Base-by-base conservation (phyloP, 2,888 invertebrate genomes). In the Helobdella robusta region DNA sequence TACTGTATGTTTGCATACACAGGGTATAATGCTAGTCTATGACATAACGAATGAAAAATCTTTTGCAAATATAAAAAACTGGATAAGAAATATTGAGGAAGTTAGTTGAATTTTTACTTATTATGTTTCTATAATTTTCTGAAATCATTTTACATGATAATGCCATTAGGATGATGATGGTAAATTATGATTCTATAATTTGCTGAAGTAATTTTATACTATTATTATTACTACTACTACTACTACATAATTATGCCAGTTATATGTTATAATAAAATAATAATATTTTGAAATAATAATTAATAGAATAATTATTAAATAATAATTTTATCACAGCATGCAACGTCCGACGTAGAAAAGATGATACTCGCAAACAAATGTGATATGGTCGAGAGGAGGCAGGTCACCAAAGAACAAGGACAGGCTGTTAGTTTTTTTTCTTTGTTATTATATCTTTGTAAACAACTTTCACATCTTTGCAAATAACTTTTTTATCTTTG, bases 41-140 rank as follows among this genome's bases (percentile, higher is more conserved):
- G 98, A 98, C 82, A 95, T 98, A 73, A 97, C 97, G 74, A 95
- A 94, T 82, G 95, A 94, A 78, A 95, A 95, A 82, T 94, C 93
- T 74, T 97, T 98, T 82, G 92, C 97, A 81, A 97, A 97, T 79
- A 97, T 98, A 67, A 91, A 94, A 79, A 97, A 97, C 80, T 98
- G 97, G 97, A 92, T 98, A 73, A 84, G 95, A 76, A 97, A 97
- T 82, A 97, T 97, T 77, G 95, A 97, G 80, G 95, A 97, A 76
- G 82, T 82, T 18, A 40, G n/a, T 63, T 44, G 6, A 6, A 5
- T 46, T 18, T 61, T 46, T 0, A 4, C 28, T 23, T 4, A 4
- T 5, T 8, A 28, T 59, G 1, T 32, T 32, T 59, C 35, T 59
- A 18, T 18, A 20, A 59, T 32, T 59, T 18, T 20, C 5, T 50